Evolutionary conservation across 2,888 invertebrate genomes (phyloP), one percentile per base, ranked within the genome.

Genomic region (Lithophane ornitopus): DNA sequence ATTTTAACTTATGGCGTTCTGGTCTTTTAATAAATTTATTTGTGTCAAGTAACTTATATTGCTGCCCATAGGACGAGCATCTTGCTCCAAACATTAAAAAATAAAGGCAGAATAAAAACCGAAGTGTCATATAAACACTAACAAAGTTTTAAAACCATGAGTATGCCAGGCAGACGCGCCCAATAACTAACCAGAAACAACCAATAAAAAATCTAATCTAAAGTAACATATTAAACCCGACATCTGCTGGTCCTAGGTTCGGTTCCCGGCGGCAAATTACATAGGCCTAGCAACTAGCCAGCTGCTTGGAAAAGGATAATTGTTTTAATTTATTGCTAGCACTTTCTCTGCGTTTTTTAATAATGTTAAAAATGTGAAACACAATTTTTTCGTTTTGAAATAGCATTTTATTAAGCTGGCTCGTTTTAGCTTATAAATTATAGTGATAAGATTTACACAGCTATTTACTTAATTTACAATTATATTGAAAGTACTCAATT

Each of bases 211-310:
- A 76, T 87, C 74, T 82, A 86, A 79, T 82, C 80, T 78, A 71
- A 63, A 80, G 68, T 73, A 75, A 70, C 76, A 76, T 74, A 75
- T 71, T 73, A 59, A 58, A 70, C 16, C 28, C 16, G 74, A 74
- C 87, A 87, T 87, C 85, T 86, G 85, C 84, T 76, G 62, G 67
- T 58, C 63, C 79, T 80, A 71, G 80, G 86, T 87, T 86, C 82
- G 84, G 78, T 75, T 81, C 87, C 85, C 82, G 65, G 74, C 81
- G 81, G 85, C 87, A 74, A 87, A 82, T 74, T 80, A 74, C 73
- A 74, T 85, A 79, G 83, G 82, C 78, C 74, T 72, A 80, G 69
- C 84, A 79, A 74, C 75, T 52, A 70, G 34, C 76, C 88, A 85
- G 82, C 82, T 87, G 88, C 82, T 56, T 34, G 44, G 8, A 65